A percentile compares a stretch with the other conserved stretches of the same genome.
These are phyloP conservation scores for Coenonympha arcania DNA, from an alignment of 2,888 invertebrate genomes.

Conservation along the genomic window DNA sequence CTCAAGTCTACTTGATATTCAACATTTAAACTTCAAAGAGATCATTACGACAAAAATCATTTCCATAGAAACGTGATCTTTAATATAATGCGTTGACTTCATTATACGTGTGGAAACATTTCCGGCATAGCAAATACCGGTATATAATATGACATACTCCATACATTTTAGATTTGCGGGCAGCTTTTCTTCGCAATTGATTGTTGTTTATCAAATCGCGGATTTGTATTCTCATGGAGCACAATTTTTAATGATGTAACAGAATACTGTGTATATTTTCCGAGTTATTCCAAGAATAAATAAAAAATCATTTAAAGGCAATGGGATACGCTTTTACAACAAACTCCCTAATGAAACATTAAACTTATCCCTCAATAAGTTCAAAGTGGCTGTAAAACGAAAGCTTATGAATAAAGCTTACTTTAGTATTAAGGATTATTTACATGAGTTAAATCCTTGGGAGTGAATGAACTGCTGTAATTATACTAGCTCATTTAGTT, in stretches of 20 bases:
- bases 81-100: conserved; percentile 30
- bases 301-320: background rate
- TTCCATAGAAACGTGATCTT: conserved; percentile 43
- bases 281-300: background rate
- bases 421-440: too few relatives aligned
- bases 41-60: conserved; percentile 50
- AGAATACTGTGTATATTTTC: background rate
- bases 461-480: too few relatives aligned
- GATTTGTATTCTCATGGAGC: background rate
- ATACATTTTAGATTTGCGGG: background rate
- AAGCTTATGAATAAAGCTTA: too few relatives aligned
- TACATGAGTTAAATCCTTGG: too few relatives aligned
- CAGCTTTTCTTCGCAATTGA: background rate
- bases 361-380: too few relatives aligned
- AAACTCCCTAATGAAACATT: too few relatives aligned
- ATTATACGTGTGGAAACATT: conserved; percentile 15
- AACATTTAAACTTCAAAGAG: conserved; percentile 52
- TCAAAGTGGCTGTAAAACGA: too few relatives aligned
- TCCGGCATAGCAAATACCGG: conserved; percentile 11
- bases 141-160: conserved; percentile 22
- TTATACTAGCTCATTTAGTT: too few relatives aligned
- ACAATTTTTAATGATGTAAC: background rate
- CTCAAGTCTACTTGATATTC: conserved; percentile 50
- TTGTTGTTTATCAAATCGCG: background rate
- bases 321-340: too few relatives aligned